Evolutionary conservation across 2,888 invertebrate species (phyloP).

Genomic region (Venustoraphidia nigricollis): DNA sequence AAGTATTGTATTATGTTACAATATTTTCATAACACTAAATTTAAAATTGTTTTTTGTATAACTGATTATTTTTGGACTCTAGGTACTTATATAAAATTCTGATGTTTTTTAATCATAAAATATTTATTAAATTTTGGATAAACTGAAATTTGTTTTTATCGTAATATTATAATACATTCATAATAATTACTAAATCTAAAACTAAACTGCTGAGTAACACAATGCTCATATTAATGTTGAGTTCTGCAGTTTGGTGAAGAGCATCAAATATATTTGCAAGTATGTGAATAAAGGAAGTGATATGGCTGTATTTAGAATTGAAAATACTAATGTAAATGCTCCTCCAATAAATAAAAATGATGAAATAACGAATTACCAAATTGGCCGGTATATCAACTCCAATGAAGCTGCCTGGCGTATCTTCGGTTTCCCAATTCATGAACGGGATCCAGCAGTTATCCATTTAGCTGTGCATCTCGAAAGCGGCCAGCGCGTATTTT

Average conservation of each 20-base stretch:
- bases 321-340: not conserved
- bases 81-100: too few relatives aligned
- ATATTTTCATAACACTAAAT: not conserved
- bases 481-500: constrained; percentile 17
- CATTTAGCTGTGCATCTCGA: constrained; percentile 11
- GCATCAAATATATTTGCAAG: constrained; percentile 18
- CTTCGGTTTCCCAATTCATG: constrained; percentile 7
- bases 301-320: constrained; percentile 7
- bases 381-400: constrained; percentile 17
- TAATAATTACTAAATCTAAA: too few relatives aligned
- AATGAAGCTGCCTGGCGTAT: constrained; percentile 8
- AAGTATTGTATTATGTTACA: constrained; percentile 3
- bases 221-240: constrained; percentile 21
- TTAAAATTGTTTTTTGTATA: not conserved
- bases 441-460: constrained; percentile 7
- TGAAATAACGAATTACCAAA: not conserved
- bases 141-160: too few relatives aligned
- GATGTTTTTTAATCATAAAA: too few relatives aligned
- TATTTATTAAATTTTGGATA: too few relatives aligned
- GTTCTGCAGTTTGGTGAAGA: constrained; percentile 15
- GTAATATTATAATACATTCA: too few relatives aligned
- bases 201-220: constrained; percentile 12
- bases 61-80: too few relatives aligned
- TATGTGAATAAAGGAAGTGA: constrained; percentile 18
- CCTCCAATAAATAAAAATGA: not conserved